Percentiles rank a stretch among this genome's conserved stretches.
These are phyloP conservation scores for Leucosticte australis DNA, from an alignment of 2,113 vertebrate species.

Conservation along the genomic window DNA sequence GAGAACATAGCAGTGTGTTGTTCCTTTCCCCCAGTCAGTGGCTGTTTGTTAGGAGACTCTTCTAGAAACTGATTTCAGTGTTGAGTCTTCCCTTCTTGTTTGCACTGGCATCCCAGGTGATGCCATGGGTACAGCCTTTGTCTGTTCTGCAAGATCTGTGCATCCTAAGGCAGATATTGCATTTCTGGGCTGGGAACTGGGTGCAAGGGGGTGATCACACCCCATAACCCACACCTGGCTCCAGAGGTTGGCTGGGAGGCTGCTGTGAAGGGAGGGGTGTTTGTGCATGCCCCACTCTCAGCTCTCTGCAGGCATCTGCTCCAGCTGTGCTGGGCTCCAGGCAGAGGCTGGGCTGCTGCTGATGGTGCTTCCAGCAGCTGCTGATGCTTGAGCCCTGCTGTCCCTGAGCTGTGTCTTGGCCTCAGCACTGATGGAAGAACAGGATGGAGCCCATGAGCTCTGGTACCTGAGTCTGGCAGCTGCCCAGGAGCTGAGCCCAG, in stretches of 20 bases:
- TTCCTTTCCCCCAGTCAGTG: neutral
- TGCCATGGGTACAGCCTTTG: neutral
- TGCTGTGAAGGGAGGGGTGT: neutral
- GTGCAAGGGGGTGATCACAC: neutral
- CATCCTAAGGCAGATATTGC: accelerated
- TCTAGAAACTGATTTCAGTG: neutral
- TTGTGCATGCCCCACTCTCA: neutral
- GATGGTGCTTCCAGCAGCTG: too few relatives aligned
- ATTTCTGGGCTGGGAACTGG: accelerated
- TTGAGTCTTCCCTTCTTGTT: neutral
- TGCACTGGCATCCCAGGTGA: neutral
- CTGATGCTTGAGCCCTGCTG: neutral
- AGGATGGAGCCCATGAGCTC: neutral
- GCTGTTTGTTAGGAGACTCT: neutral
- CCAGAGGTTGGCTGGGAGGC: neutral
- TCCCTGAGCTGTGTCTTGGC: neutral
- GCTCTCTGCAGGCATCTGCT: neutral
- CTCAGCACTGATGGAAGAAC: neutral
- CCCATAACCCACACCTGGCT: accelerated
- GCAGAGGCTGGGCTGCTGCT: neutral
- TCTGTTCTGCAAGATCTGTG: neutral
- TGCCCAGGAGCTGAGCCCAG: neutral
- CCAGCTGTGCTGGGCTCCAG: neutral
- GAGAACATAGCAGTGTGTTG: neutral
- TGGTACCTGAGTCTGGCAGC: neutral